Evolutionary conservation across 1,140 invertebrate species (phyloP).

Genomic region (honey bee (Apis mellifera)): DNA sequence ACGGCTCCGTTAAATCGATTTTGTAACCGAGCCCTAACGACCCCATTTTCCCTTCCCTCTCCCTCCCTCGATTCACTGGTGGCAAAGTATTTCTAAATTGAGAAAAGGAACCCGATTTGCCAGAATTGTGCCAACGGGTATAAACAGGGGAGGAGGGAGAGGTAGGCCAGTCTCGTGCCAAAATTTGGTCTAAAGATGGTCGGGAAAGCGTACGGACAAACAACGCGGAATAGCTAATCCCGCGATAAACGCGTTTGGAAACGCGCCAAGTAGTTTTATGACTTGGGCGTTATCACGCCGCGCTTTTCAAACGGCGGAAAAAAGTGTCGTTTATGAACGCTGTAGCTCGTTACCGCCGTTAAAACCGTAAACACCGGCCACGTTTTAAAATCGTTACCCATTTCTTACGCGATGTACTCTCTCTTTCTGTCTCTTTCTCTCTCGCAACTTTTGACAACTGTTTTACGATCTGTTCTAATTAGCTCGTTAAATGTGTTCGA

Average conservation of each 20-base stretch:
- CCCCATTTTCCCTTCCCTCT: not conserved
- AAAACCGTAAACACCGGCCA: conserved; percentile 11
- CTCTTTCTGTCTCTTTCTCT: no score
- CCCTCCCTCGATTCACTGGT: not conserved
- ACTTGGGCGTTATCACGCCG: conserved; percentile 36
- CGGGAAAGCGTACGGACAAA: conserved; percentile 41
- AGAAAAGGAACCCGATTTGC: not conserved
- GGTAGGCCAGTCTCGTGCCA: conserved; percentile 33
- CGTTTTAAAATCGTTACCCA: conserved; percentile 28
- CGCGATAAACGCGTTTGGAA: conserved; percentile 53
- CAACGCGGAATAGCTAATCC: conserved; percentile 63
- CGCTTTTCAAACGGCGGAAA: conserved; percentile 30
- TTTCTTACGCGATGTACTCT: not conserved
- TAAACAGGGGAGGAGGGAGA: conserved; percentile 24
- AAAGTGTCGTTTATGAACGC: conserved; percentile 20
- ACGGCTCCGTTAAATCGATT: not conserved
- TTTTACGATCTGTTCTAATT: no score
- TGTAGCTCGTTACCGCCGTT: conserved; percentile 35
- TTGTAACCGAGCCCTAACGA: conserved; percentile 15
- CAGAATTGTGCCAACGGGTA: conserved; percentile 11
- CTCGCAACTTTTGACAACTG: no score
- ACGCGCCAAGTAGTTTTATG: conserved; percentile 48
- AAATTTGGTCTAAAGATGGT: conserved; percentile 53
- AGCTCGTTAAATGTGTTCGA: no score
- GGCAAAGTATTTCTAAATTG: conserved; percentile 22